Evolutionary conservation across 2,797 vertebrate genomes (phyloP), one percentile per base, ranked within the genome.

Genomic region (Apogon hyalosoma): DNA sequence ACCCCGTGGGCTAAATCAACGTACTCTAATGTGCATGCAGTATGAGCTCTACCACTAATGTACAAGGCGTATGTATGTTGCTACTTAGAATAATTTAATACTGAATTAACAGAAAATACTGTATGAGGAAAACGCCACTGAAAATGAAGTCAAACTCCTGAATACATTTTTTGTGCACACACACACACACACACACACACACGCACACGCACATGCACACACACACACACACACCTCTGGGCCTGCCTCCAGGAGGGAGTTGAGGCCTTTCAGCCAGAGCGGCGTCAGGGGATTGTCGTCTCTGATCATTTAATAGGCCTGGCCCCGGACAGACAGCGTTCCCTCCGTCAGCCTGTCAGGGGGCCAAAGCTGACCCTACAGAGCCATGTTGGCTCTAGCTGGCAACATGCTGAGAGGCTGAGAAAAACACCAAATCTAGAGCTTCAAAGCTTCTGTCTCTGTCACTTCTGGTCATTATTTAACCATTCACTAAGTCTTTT

Each of bases 231-330:
- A 58, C 69, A 81, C 63, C 69, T 67, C 78, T 61, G 69, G 75
- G 83, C 83, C 55, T 7, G 67, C 16, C 75, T 88, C 81, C 83
- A 86, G 74, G 53, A 79, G 54, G 69, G 64, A 77, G 77, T 52
- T 39, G 75, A 61, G 75, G 67, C 75, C 83, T 84, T 80, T 82
- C 73, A 82, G 73, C 75, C 78, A 82, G 81, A 80, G 73, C 42
- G 62, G 76, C 65, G 56, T 90, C 80, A 62, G 55, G 82, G 86
- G 86, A 84, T 75, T 62, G 12, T 31, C 61, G 63, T 63, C 86
- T 91, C 74, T 88, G 88, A 90, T 91, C 88, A 73, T 89, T 84
- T 89, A 90, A 87, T 84, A 79, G 88, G 69, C 86, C 80, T 82
- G 88, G 82, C 55, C 79, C 74, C 77, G 80, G 69, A 86, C 79